phyloP scores from a whole-genome alignment of 2,888 invertebrate species.

The Melinaea menophilus region DNA sequence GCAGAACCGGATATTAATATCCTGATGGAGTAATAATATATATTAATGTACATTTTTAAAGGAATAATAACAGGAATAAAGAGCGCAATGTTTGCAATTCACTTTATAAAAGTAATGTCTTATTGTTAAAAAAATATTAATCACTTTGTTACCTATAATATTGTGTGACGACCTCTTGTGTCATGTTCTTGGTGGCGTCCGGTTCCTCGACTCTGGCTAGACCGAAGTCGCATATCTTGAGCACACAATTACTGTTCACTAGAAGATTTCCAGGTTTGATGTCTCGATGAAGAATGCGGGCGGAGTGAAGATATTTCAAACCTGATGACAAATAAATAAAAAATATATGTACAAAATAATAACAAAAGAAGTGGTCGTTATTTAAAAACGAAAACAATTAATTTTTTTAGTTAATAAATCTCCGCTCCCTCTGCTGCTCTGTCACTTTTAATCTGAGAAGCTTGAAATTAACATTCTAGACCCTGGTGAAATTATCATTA shows the following conservation, averaged over 20 bases:
- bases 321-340: constrained; percentile 73
- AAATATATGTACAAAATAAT: neutral
- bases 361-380: neutral
- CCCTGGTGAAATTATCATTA: neutral
- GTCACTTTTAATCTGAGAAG: neutral
- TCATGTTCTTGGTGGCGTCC: constrained; percentile 96
- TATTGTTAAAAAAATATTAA: no score
- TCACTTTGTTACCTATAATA: constrained; percentile 85
- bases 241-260: constrained; percentile 99
- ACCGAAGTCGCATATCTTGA: constrained; percentile 99
- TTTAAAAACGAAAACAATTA: no score
- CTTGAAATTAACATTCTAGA: constrained; percentile 1
- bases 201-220: constrained; percentile 98
- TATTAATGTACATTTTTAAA: neutral
- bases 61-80: neutral
- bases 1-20: neutral
- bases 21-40: neutral
- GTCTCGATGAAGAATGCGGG: constrained; percentile 98
- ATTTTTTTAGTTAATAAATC: neutral
- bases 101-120: no score
- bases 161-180: constrained; percentile 99
- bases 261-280: constrained; percentile 99
- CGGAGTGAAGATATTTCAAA: constrained; percentile 98
- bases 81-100: no score
- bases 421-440: neutral